phyloP scores from a whole-genome alignment of 2,888 invertebrate species.

The Biston betularia region DNA sequence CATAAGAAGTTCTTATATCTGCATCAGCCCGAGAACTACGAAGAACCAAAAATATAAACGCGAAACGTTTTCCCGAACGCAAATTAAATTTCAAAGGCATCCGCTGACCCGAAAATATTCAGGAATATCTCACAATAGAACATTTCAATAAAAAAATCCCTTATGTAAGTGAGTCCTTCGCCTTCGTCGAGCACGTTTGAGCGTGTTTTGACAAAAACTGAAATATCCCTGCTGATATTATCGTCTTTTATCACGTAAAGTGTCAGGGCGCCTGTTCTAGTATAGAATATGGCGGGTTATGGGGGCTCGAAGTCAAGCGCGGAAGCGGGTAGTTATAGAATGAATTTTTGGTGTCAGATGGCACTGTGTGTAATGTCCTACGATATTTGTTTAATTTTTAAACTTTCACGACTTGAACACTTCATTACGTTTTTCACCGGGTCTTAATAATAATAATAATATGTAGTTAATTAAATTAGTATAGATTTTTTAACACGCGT shows the following conservation, averaged over 20 bases:
- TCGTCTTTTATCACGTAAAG: slow-evolving; percentile 65
- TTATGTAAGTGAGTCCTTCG: slow-evolving; percentile 48
- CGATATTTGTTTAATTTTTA: too few species aligned
- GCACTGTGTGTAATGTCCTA: too few species aligned
- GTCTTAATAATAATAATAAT: too few species aligned
- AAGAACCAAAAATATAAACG: slow-evolving; percentile 21
- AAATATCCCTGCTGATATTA: slow-evolving; percentile 57
- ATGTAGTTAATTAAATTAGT: too few species aligned
- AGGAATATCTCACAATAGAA: slow-evolving; percentile 37
- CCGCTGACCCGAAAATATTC: slow-evolving; percentile 44
- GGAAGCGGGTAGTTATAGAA: neutral
- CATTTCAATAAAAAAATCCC: slow-evolving; percentile 49
- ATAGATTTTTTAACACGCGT: too few species aligned
- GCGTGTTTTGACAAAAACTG: slow-evolving; percentile 56
- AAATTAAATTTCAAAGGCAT: slow-evolving; percentile 44
- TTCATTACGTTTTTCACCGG: too few species aligned
- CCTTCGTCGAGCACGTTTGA: slow-evolving; percentile 49
- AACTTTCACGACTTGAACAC: too few species aligned
- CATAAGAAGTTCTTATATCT: neutral
- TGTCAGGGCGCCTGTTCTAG: slow-evolving; percentile 58
- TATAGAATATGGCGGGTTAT: slow-evolving; percentile 51
- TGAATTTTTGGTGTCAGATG: too few species aligned
- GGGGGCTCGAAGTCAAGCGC: slow-evolving; percentile 1
- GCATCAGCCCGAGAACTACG: slow-evolving; percentile 10
- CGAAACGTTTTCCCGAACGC: slow-evolving; percentile 19